phyloP scores from a whole-genome alignment of 2,888 invertebrate species.

The Aporophyla lueneburgensis region DNA sequence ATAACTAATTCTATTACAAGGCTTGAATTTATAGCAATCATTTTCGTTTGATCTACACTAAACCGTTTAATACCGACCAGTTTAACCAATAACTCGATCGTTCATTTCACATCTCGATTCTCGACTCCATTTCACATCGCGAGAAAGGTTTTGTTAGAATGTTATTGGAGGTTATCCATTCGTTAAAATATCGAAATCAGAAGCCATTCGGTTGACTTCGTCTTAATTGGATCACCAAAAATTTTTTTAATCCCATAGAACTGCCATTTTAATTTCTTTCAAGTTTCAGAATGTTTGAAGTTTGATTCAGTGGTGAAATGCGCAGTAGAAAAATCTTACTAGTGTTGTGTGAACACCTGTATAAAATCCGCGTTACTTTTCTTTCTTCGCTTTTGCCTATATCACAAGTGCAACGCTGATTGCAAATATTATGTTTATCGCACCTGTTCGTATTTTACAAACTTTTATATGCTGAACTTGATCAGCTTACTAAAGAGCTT shows the following conservation, averaged over 20 bases:
- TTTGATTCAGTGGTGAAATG: not conserved
- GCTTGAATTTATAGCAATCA: slow-evolving; percentile 57
- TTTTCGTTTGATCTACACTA: slow-evolving; percentile 16
- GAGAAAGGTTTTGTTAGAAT: not conserved
- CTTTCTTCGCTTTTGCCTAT: slow-evolving; percentile 46
- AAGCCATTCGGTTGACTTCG: slow-evolving; percentile 6
- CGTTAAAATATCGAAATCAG: slow-evolving; percentile 26
- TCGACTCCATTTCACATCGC: not conserved
- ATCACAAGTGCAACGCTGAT: slow-evolving; percentile 11
- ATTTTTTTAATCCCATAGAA: not conserved
- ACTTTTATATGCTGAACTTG: too few relatives aligned
- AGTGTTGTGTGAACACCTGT: slow-evolving; percentile 28
- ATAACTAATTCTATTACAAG: slow-evolving; percentile 47
- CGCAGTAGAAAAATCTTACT: slow-evolving; percentile 10
- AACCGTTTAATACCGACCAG: not conserved
- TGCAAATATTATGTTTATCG: slow-evolving; percentile 17
- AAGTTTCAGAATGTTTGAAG: not conserved
- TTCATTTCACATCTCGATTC: not conserved
- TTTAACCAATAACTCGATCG: not conserved
- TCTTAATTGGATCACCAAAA: slow-evolving; percentile 1
- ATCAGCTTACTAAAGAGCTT: too few relatives aligned
- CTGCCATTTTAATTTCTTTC: not conserved
- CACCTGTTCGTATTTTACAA: not conserved
- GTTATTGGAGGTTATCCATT: slow-evolving; percentile 7
- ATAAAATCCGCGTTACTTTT: slow-evolving; percentile 51